These are phyloP conservation scores for Pogonus chalceus DNA, from an alignment of 1,140 invertebrate genomes.

Conservation along the genomic window DNA sequence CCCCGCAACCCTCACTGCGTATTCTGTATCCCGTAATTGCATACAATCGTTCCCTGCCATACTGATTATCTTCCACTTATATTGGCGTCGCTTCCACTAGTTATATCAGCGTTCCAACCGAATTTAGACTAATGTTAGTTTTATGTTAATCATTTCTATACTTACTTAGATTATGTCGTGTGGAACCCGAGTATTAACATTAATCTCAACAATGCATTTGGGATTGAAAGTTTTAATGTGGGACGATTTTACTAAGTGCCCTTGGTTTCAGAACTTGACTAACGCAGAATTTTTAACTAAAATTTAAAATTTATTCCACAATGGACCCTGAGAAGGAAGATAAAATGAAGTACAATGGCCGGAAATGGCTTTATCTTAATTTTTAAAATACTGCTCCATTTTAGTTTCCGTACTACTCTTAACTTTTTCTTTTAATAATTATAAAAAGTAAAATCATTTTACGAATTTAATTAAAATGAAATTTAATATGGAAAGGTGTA, in stretches of 20 bases:
- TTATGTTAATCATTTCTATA: conserved; percentile 21
- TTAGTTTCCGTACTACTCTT: too few species aligned
- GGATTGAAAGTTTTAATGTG: conserved; percentile 15
- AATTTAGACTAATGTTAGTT: conserved; percentile 22
- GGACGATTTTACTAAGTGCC: conserved; percentile 7
- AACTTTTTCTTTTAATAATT: too few species aligned
- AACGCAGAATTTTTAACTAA: too few species aligned
- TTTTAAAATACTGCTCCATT: too few species aligned
- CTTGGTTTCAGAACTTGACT: too few species aligned
- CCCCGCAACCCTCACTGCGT: conserved; percentile 2
- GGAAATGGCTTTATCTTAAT: too few species aligned
- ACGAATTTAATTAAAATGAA: too few species aligned
- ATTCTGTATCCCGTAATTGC: conserved; percentile 12
- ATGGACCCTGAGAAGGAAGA: too few species aligned
- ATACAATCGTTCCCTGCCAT: conserved; percentile 16
- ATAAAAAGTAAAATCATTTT: too few species aligned
- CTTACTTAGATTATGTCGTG: conserved; percentile 13
- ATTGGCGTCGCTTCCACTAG: not conserved
- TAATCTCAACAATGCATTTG: conserved; percentile 15
- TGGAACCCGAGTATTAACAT: conserved; percentile 14
- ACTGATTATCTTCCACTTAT: conserved; percentile 20
- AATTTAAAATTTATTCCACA: too few species aligned
- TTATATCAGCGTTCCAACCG: conserved; percentile 9
- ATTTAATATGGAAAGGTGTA: too few species aligned
- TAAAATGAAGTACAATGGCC: too few species aligned